These are phyloP conservation scores for Hucho hucho DNA, from an alignment of 2,113 vertebrate genomes.

Conservation along the genomic window DNA sequence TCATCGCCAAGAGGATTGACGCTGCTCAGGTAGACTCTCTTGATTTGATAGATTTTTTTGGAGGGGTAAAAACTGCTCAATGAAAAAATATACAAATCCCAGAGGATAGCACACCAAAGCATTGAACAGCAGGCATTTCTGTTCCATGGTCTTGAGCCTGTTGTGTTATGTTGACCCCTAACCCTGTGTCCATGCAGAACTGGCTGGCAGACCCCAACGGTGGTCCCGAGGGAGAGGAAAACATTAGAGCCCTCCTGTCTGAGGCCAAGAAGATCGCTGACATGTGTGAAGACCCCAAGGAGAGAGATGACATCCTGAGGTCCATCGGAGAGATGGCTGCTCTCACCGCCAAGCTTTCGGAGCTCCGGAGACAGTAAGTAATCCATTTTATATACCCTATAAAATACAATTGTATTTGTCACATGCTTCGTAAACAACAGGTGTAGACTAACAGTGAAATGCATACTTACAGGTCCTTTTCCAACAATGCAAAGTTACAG, in stretches of 20 bases:
- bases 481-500: no score
- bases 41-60: no score
- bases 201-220: conserved; percentile 95
- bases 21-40: conserved; percentile 83
- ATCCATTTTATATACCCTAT: not conserved
- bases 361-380: conserved; percentile 89
- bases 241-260: conserved; percentile 82
- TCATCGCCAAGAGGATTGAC: conserved; percentile 91
- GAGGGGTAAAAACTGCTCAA: no score
- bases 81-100: no score
- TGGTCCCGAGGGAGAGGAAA: conserved; percentile 90
- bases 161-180: no score
- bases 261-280: conserved; percentile 95
- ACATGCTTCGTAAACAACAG: no score
- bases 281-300: conserved; percentile 93
- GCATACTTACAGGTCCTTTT: no score
- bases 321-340: conserved; percentile 89
- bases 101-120: no score
- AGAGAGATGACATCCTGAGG: conserved; percentile 91
- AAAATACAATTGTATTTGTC: no score
- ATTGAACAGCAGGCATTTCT: no score
- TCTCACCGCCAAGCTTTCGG: conserved; percentile 87
- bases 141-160: no score
- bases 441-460: no score
- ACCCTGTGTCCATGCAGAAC: conserved; percentile 70